These are phyloP conservation scores for Enchytraeus crypticus DNA, from an alignment of 2,888 invertebrate species.

Conservation along the genomic window DNA sequence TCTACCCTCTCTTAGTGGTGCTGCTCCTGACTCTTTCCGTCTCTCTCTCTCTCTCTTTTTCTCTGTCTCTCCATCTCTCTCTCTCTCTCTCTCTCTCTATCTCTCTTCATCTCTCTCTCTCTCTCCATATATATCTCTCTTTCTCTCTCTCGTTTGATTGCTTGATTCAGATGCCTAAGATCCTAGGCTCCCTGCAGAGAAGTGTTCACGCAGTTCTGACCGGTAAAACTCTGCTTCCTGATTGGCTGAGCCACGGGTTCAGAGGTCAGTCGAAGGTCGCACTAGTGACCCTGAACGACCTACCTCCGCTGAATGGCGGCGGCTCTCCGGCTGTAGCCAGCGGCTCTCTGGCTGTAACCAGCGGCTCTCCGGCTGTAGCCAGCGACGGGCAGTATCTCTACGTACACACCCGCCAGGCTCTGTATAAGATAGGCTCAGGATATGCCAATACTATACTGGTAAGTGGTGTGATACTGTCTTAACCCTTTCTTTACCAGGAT, in stretches of 20 bases:
- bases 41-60: too few species aligned
- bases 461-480: not conserved
- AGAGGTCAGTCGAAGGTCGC: not conserved
- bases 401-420: constrained; percentile 63
- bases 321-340: not conserved
- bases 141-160: too few species aligned
- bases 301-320: not conserved
- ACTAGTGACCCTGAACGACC: not conserved
- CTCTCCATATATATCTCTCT: too few species aligned
- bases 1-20: too few species aligned
- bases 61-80: too few species aligned
- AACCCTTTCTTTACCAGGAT: too few species aligned
- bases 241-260: constrained; percentile 81
- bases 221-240: constrained; percentile 72
- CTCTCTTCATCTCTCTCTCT: too few species aligned
- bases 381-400: constrained; percentile 86
- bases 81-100: too few species aligned
- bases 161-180: constrained; percentile 62
- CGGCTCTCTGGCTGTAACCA: not conserved
- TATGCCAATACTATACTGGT: constrained; percentile 77
- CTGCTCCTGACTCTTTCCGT: too few species aligned
- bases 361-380: constrained; percentile 55
- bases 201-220: constrained; percentile 80
- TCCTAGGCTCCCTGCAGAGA: constrained; percentile 73
- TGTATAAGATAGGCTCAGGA: constrained; percentile 89